Evolutionary conservation across 2,888 invertebrate genomes (phyloP).

Genomic region (Geotrupes spiniger): DNA sequence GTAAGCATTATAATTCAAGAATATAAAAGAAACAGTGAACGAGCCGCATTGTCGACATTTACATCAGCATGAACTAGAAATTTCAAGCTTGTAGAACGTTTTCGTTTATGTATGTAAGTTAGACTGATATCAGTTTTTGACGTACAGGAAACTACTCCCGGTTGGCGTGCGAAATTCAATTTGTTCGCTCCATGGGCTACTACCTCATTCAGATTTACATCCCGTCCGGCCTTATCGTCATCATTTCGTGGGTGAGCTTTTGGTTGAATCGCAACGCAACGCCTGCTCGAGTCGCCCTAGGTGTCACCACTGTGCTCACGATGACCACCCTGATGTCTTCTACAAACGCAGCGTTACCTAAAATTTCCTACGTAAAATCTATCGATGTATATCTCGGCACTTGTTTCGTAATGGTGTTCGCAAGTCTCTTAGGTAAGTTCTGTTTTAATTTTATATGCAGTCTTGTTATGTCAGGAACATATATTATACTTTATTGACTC

Average conservation of each 20-base stretch:
- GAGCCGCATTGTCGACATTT: too few relatives aligned
- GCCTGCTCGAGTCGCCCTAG: conserved; percentile 88
- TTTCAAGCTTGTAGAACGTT: too few relatives aligned
- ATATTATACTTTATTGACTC: too few relatives aligned
- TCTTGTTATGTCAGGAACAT: too few relatives aligned
- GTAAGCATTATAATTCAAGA: too few relatives aligned
- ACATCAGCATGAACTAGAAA: too few relatives aligned
- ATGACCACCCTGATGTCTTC: conserved; percentile 98
- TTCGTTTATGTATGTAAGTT: too few relatives aligned
- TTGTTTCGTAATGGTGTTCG: conserved; percentile 99
- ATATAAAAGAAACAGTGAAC: too few relatives aligned
- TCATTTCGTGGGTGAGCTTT: conserved; percentile 96
- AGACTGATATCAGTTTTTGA: conserved; percentile 7
- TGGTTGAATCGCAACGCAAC: conserved; percentile 95
- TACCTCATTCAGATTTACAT: conserved; percentile 98
- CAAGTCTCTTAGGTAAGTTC: conserved; percentile 84
- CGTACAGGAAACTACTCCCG: conserved; percentile 90
- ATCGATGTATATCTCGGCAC: conserved; percentile 97
- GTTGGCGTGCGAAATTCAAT: conserved; percentile 93
- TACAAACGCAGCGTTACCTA: conserved; percentile 93
- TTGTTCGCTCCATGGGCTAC: conserved; percentile 97
- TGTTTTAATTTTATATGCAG: too few relatives aligned
- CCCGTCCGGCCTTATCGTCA: conserved; percentile 94
- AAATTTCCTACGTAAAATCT: conserved; percentile 96
- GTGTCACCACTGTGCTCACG: conserved; percentile 94